Conservation (phyloP, 2,113 vertebrate genomes). For the Hiodon alosoides region DNA sequence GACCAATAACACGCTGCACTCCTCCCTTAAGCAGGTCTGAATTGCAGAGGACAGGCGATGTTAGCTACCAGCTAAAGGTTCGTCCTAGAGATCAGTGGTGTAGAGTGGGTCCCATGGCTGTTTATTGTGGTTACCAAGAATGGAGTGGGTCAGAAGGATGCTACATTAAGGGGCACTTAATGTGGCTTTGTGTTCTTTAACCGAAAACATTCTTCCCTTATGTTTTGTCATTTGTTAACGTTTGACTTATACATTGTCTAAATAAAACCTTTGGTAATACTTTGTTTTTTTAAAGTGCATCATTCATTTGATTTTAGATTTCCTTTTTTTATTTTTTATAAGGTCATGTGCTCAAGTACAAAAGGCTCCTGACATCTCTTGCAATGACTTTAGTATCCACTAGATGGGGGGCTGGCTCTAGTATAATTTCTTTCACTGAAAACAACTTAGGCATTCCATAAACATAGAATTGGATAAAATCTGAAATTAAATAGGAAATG, state of each 20-base stretch:
- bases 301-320: background rate
- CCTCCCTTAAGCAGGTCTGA: no score
- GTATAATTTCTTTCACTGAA: background rate
- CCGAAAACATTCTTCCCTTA: background rate
- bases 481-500: background rate
- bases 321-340: background rate
- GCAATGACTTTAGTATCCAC: background rate
- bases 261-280: slow-evolving; percentile 17
- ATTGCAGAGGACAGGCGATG: no score
- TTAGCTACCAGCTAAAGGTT: no score
- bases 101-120: no score
- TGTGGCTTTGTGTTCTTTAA: background rate
- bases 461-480: background rate
- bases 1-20: no score
- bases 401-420: background rate
- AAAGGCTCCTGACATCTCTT: background rate
- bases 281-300: background rate
- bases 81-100: no score
- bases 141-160: background rate
- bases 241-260: background rate
- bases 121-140: background rate
- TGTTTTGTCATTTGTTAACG: background rate
- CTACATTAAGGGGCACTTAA: background rate
- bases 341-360: background rate
- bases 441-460: background rate